Conservation (phyloP, 2,888 invertebrate species). For the Habrosyne pyritoides region DNA sequence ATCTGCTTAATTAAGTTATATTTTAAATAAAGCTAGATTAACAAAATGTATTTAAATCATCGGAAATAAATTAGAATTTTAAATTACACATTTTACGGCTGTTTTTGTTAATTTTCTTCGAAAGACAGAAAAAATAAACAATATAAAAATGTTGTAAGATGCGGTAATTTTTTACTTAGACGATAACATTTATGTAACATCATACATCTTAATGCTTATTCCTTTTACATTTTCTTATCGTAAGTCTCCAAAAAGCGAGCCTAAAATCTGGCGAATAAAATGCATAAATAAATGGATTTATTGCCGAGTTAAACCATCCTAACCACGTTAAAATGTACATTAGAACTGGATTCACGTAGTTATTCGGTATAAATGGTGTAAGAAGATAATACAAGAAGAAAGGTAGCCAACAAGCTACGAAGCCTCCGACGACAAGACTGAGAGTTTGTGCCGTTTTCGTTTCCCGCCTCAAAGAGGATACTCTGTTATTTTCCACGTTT, state of each 20-base stretch:
- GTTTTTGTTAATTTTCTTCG: too few species aligned
- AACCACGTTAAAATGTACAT: slow-evolving; percentile 93
- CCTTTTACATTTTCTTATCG: slow-evolving; percentile 86
- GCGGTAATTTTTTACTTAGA: too few species aligned
- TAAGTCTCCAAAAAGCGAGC: slow-evolving; percentile 93
- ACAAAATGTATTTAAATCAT: too few species aligned
- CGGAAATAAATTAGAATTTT: too few species aligned
- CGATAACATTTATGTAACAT: too few species aligned
- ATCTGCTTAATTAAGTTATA: too few species aligned
- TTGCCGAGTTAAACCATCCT: slow-evolving; percentile 95
- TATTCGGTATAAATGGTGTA: slow-evolving; percentile 88
- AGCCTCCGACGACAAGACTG: slow-evolving; percentile 94
- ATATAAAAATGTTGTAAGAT: too few species aligned
- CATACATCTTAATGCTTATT: slow-evolving; percentile 48
- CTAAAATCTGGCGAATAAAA: slow-evolving; percentile 95
- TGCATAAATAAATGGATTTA: slow-evolving; percentile 95
- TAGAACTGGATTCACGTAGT: slow-evolving; percentile 84
- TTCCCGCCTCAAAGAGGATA: slow-evolving; percentile 89
- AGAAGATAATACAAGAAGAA: slow-evolving; percentile 93
- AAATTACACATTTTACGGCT: too few species aligned
- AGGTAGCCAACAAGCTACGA: slow-evolving; percentile 94
- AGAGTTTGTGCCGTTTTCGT: slow-evolving; percentile 95
- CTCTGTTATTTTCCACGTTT: slow-evolving; percentile 83
- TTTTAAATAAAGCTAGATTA: too few species aligned
- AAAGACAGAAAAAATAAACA: too few species aligned